Base-by-base conservation (phyloP, 2,113 vertebrate genomes). In the Sterna hirundo region DNA sequence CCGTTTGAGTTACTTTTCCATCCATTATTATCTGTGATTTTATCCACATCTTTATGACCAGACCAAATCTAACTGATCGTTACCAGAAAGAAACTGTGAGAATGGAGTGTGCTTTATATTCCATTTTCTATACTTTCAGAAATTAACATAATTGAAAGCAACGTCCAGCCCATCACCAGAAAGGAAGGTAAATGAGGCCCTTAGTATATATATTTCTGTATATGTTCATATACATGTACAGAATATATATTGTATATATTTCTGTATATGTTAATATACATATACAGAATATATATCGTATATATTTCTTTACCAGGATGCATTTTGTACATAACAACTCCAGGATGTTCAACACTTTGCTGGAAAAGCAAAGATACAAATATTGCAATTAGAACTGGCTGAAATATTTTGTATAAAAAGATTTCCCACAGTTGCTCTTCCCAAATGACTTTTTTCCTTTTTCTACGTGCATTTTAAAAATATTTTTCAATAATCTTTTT, bases 61-160 rank as follows among this genome's bases (percentile, higher is more conserved):
- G 34, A 54, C 5, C 15, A 57, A 70, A 65, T 62, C 40, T 68
- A 55, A 76, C 22, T 84, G 13, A 42, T 87, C 5, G 1, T 40
- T 75, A 26, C 6, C 23, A n/a, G 64, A 29, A 64, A 91, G 20
- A 71, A 80, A 55, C 64, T 68, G 5, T 86, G 93, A 90, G 91
- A 88, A 83, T 58, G 84, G 92, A 96, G 91, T 79, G 86, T 86
- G n/a, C 38, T 96, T 96, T 85, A 94, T 95, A 80, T 97, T 97
- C 95, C 96, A 97, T 86, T 97, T 98, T 98, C 86, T 98, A 26
- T 98, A 80, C 94, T 98, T 98, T 96, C 98, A 98, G 98, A 98
- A 98, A 98, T 98, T 97, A 98, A 98, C 94, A 98, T 98, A 97
- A 98, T 98, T 97, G 97, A 98, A 98, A 96, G 98, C 98, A 98